These are phyloP conservation scores for Centropyge bicolor DNA, from an alignment of 2,797 vertebrate species.

Conservation along the genomic window DNA sequence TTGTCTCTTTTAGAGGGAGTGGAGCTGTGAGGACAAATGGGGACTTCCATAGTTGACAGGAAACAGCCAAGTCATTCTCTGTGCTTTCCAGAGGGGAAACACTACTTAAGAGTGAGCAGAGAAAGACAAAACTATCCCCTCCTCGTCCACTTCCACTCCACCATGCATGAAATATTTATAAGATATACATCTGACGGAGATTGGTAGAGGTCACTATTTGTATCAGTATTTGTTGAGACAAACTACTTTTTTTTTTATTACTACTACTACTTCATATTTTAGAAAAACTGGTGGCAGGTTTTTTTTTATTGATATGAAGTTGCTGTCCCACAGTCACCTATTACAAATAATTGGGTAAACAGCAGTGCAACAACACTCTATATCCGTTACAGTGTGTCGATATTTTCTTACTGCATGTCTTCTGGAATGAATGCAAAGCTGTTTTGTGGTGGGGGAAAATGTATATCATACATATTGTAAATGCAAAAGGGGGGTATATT, in stretches of 20 bases:
- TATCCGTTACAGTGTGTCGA: background rate
- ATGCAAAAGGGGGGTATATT: background rate
- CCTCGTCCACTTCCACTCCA: conserved; percentile 33
- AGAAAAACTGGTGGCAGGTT: background rate
- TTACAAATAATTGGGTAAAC: background rate
- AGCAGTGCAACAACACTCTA: background rate
- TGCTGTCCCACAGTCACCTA: background rate
- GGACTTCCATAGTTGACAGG: conserved; percentile 70
- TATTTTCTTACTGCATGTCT: background rate
- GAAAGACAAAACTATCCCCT: conserved; percentile 52
- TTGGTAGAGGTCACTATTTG: conserved; percentile 52
- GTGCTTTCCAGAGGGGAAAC: conserved; percentile 45
- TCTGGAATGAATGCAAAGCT: background rate
- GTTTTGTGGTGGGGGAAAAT: background rate
- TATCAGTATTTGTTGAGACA: conserved; percentile 41
- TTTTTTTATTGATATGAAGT: conserved; percentile 8
- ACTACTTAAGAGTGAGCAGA: conserved; percentile 37
- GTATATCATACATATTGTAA: background rate
- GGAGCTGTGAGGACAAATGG: conserved; percentile 61
- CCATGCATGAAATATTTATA: conserved; percentile 52
- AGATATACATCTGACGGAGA: conserved; percentile 46
- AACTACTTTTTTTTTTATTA: conserved; percentile 22
- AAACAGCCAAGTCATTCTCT: conserved; percentile 68
- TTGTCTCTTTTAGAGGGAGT: conserved; percentile 46
- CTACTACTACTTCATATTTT: background rate